Evolutionary conservation across 2,888 invertebrate genomes (phyloP).

Genomic region (Pharmacophagus antenor): DNA sequence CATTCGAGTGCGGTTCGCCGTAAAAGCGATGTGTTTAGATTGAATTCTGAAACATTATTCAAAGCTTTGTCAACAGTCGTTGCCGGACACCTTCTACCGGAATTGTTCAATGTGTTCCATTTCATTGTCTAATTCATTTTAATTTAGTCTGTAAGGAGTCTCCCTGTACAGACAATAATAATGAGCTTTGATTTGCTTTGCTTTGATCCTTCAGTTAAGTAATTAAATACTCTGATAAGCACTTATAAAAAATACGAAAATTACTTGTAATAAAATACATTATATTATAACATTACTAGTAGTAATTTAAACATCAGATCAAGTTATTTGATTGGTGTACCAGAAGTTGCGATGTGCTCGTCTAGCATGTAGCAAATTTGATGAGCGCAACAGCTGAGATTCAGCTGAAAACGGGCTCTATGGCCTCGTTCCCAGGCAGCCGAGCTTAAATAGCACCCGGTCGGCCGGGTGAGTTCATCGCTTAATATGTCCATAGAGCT

Average conservation of each 20-base stretch:
- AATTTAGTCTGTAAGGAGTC: slow-evolving; percentile 1
- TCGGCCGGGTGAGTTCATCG: slow-evolving; percentile 62
- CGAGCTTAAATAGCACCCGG: slow-evolving; percentile 45
- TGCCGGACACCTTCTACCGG: slow-evolving; percentile 31
- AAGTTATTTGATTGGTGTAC: slow-evolving; percentile 43
- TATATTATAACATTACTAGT: not conserved
- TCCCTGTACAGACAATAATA: not conserved
- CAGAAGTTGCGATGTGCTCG: slow-evolving; percentile 43
- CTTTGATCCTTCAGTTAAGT: not conserved
- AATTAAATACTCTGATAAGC: not conserved
- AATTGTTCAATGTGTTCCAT: slow-evolving; percentile 27
- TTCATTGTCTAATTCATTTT: slow-evolving; percentile 11
- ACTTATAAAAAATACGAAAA: not conserved
- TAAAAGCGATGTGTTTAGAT: slow-evolving; percentile 35
- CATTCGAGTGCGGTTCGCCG: slow-evolving; percentile 35
- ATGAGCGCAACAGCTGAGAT: slow-evolving; percentile 68
- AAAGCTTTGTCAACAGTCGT: slow-evolving; percentile 36
- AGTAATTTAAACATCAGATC: not conserved
- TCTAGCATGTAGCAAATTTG: slow-evolving; percentile 47
- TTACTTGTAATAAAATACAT: not conserved
- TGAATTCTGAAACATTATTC: slow-evolving; percentile 38
- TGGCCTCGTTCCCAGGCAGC: slow-evolving; percentile 32
- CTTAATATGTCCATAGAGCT: slow-evolving; percentile 49
- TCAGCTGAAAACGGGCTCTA: slow-evolving; percentile 49
- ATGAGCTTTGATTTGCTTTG: no score